Evolutionary conservation across 2,888 invertebrate species (phyloP).

Genomic region (Apotomis turbidana): DNA sequence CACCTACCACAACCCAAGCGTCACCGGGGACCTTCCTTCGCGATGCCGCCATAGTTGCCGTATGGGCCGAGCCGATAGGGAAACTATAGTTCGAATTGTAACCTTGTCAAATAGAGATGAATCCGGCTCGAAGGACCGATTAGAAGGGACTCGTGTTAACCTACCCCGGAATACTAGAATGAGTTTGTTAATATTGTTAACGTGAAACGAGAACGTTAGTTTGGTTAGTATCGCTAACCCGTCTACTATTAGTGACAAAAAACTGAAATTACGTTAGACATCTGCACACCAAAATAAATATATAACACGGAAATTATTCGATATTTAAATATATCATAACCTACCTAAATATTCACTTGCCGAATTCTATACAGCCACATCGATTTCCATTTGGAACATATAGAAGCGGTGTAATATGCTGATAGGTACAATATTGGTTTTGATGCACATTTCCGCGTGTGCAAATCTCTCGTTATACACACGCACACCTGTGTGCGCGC

Average conservation of each 20-base stretch:
- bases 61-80: slow-evolving; percentile 16
- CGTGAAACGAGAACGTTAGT: slow-evolving; percentile 41
- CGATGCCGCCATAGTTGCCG: slow-evolving; percentile 12
- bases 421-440: slow-evolving; percentile 26
- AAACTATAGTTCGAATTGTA: slow-evolving; percentile 25
- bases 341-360: slow-evolving; percentile 21
- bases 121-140: slow-evolving; percentile 36
- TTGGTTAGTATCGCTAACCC: slow-evolving; percentile 27
- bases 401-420: slow-evolving; percentile 34
- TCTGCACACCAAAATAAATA: slow-evolving; percentile 40
- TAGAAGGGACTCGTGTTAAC: background rate
- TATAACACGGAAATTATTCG: background rate
- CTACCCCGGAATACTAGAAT: slow-evolving; percentile 17
- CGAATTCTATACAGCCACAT: slow-evolving; percentile 17
- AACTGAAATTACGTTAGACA: slow-evolving; percentile 38
- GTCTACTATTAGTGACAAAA: slow-evolving; percentile 40
- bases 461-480: slow-evolving; percentile 23
- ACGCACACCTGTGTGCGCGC: slow-evolving; percentile 31
- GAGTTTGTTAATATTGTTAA: slow-evolving; percentile 37
- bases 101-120: slow-evolving; percentile 16
- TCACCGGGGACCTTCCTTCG: slow-evolving; percentile 34
- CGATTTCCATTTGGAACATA: slow-evolving; percentile 18
- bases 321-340: slow-evolving; percentile 4
- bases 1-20: slow-evolving; percentile 85
- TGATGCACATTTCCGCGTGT: slow-evolving; percentile 26